Evolutionary conservation across 2,888 invertebrate species (phyloP).

Genomic region (Ecliptopera silaceata): DNA sequence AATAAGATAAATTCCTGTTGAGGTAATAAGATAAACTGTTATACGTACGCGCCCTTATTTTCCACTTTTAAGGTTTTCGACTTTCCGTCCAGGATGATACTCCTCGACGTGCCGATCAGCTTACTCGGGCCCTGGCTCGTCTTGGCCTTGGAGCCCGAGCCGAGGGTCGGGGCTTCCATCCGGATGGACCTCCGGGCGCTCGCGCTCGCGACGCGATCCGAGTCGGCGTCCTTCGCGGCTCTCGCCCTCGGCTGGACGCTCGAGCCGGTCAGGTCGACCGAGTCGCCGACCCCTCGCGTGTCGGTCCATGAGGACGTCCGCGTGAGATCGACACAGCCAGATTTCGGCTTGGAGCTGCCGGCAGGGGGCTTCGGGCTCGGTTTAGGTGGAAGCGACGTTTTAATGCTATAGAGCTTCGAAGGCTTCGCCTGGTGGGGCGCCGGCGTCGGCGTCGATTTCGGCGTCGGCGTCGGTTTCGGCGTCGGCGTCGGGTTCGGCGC

Average conservation of each 20-base stretch:
- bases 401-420: background rate
- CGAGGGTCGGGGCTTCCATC: no score
- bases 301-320: constrained; percentile 4
- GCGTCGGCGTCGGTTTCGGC: background rate
- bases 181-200: background rate
- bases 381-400: background rate
- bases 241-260: background rate
- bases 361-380: background rate
- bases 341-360: background rate
- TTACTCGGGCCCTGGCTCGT: constrained; percentile 23
- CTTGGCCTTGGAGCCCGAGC: background rate
- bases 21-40: background rate
- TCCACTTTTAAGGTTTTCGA: constrained; percentile 30
- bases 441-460: background rate
- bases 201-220: background rate
- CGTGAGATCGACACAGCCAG: constrained; percentile 33
- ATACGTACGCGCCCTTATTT: constrained; percentile 11
- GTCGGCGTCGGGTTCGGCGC: background rate
- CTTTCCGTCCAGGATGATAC: constrained; percentile 43
- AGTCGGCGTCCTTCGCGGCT: background rate
- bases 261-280: constrained; percentile 23
- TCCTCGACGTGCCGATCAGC: constrained; percentile 46
- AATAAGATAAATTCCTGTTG: background rate
- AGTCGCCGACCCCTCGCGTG: constrained; percentile 11
- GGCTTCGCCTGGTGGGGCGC: background rate